Evolutionary conservation across 2,888 invertebrate genomes (phyloP), one percentile per base, ranked within the genome.

Genomic region (Temnothorax rugatulus): DNA sequence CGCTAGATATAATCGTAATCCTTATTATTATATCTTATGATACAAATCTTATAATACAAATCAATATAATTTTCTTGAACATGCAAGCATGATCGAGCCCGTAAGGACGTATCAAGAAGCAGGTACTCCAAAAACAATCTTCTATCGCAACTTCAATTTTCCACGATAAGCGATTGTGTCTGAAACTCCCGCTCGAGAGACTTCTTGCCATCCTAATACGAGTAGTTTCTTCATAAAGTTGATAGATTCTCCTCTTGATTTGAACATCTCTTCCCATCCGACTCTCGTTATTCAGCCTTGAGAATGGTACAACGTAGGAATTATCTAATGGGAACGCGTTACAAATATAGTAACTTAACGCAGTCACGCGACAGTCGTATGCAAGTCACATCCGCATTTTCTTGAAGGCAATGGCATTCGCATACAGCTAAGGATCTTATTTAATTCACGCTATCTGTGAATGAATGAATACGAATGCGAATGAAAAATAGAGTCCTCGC

Each of bases 131-230:
- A 69, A 83, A 79, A 83, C 79, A 83, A 83, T 69, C 52, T 29
- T 81, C 79, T 44, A 83, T 79, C 83, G 69, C 61, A 57, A 68
- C 9, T 79, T 79, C 63, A 83, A 79, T 61, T 63, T 50, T 44
- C n/a, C 61, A 79, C 83, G 83, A 79, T 79, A 69, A 15, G 41
- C 79, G 52, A 83, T 69, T 83, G 79, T 83, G 69, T 69, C 79
- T 77, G 83, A 83, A 79, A 83, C 15, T 69, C 52, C 79, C 79
- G 79, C 83, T 79, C 54, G 50, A 77, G 52, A n/a, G 15, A 59
- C 18, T 15, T 57, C 44, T 76, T 76, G 29, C 29, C 9, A 13
- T 66, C 18, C 8, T 11, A 18, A 76, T 66, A 29, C 29, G 4
- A 29, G 29, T 29, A 38, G 25, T 38, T 68, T 52, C 44, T 54